Conservation (phyloP, 1,140 invertebrate species). For the Hormaphis cornu region DNA sequence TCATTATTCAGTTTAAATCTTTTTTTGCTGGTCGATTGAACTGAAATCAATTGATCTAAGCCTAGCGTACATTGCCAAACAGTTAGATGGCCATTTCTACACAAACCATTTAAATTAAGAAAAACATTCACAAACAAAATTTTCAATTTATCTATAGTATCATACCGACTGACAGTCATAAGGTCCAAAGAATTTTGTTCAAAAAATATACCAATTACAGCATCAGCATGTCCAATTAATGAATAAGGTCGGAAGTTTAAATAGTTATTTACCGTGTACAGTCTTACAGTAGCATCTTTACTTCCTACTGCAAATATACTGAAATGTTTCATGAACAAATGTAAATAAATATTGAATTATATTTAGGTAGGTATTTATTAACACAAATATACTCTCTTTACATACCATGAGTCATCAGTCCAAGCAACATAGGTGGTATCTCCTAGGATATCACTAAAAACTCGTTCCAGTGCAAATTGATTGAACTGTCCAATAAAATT, state of each 20-base stretch:
- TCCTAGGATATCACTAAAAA: constrained; percentile 69
- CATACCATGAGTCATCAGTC: constrained; percentile 74
- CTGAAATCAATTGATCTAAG: constrained; percentile 50
- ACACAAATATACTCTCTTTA: background rate
- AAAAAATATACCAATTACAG: constrained; percentile 77
- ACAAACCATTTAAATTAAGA: constrained; percentile 6
- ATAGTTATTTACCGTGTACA: constrained; percentile 66
- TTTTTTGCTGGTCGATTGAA: constrained; percentile 45
- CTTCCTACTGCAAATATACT: constrained; percentile 72
- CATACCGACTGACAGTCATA: constrained; percentile 62
- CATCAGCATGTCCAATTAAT: constrained; percentile 70
- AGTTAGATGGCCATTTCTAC: constrained; percentile 58
- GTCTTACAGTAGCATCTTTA: constrained; percentile 72
- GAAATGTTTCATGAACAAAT: constrained; percentile 35
- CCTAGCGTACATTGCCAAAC: constrained; percentile 80
- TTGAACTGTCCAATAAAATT: constrained; percentile 70
- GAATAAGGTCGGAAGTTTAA: constrained; percentile 62
- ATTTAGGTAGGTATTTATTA: background rate
- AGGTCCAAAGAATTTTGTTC: constrained; percentile 74
- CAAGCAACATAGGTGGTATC: constrained; percentile 79
- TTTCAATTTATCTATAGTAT: constrained; percentile 7
- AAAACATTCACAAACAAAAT: constrained; percentile 6
- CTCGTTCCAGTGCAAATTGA: constrained; percentile 74
- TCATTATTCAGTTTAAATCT: constrained; percentile 45
- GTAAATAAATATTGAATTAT: background rate